Percentiles rank a stretch among this genome's conserved stretches.
Evolutionary conservation across 2,113 vertebrate genomes (phyloP).

Genomic region (Chaetodon auriga): DNA sequence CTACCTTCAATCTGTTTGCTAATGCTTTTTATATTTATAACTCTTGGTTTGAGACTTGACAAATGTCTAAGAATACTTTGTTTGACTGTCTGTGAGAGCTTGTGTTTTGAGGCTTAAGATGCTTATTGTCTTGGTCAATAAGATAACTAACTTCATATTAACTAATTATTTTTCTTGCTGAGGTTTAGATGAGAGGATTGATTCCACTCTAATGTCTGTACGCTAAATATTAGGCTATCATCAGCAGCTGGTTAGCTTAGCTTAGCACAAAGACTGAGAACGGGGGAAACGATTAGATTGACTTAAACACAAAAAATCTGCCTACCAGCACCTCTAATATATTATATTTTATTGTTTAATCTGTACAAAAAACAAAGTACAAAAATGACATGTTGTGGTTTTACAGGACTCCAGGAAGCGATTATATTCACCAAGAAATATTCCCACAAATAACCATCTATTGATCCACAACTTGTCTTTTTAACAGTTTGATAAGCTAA

Average conservation of each 20-base stretch:
- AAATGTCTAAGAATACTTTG: conserved; percentile 21
- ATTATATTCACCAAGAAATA: neutral
- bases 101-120: neutral
- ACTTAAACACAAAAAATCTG: neutral
- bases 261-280: no score
- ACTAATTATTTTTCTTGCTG: neutral
- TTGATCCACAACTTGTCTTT: neutral
- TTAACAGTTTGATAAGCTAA: neutral
- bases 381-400: no score
- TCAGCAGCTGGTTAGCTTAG: no score
- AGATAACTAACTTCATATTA: neutral
- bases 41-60: conserved; percentile 9
- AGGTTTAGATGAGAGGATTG: no score
- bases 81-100: neutral
- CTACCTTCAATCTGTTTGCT: conserved; percentile 41
- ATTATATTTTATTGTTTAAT: no score
- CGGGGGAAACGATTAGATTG: neutral
- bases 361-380: no score
- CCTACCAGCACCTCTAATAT: neutral
- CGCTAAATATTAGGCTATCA: no score
- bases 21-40: conserved; percentile 28
- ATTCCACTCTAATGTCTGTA: no score
- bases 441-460: neutral
- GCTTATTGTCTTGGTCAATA: neutral
- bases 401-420: neutral